Base-by-base conservation (phyloP, 2,113 vertebrate genomes). In the Ammospiza caudacuta region DNA sequence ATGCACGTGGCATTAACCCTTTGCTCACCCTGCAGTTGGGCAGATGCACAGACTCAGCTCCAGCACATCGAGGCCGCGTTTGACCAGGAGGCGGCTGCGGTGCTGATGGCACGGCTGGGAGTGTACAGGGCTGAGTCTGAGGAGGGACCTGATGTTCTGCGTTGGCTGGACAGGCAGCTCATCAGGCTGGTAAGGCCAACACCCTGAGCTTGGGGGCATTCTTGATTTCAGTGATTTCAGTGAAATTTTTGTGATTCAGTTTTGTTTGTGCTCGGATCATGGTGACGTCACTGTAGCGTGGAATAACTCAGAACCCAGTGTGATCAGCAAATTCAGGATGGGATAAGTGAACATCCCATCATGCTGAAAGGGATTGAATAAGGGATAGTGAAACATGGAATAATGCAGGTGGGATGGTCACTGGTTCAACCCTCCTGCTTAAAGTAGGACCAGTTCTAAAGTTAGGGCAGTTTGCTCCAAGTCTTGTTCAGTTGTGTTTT, bases 151-250 rank as follows among this genome's bases (percentile, higher is more conserved):
- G 99, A 99, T 6, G 99, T 99, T 19, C 98, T 99, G 55, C 98
- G 99, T 15, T 99, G 99, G 99, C 98, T 99, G 28, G 99, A 99
- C 97, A 98, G 99, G n/a, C 99, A 99, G 93, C 98, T 99, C 33
- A 99, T 99, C 95, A 98, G 99, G 92, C 98, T 99, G 97, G 99
- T 99, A 97, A 98, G 98, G 89, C 25, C 46, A 68, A 37, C 9
- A 80, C 27, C 4, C 43, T 73, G 54, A 55, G 29, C n/a, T 18
- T 24, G 44, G 12, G 11, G 24, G 4, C 6, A 7, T 46, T 91
- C 62, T 57, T 49, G 46, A 18, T 31, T 83, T 31, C 55, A 57
- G 67, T 64, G 29, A 41, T 41, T 41, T 41, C 41, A 41, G 41
- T 14, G 41, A 41, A 41, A 41, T 41, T 41, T 41, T 41, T 41